Evolutionary conservation across 64 coral and sea anemone genomes (phyloP), one percentile per base, ranked within the genome.

Genomic region (Orbicella faveolata): DNA sequence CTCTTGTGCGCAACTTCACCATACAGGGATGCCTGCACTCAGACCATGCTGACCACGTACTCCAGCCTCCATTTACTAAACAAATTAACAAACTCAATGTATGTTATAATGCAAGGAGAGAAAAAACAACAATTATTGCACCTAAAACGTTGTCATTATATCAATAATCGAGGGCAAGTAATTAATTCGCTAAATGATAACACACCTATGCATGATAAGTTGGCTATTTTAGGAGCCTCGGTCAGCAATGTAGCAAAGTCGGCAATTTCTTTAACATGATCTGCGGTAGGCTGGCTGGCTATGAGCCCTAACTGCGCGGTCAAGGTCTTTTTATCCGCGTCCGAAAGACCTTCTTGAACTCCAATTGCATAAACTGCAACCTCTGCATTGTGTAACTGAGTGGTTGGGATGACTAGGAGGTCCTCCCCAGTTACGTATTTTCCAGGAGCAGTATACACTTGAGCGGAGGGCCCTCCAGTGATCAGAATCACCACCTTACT

Each of bases 401-500:
- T 44, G 0, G 84, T 52, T 20, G 90, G 90, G 16, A 25, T 16
- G 25, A 80, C 89, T 4, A 96, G 34, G 13, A 96, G 87, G 66
- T 96, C 95, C 1, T 77, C 81, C 39, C 90, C 95, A 26, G 87
- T 90, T 73, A 96, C 83, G 73, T 88, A 87, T 65, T 87, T 81
- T 66, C 9, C 41, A 39, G 87, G 55, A 77, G 62, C 87, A 30
- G 88, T 78, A 81, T 77, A 96, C 36, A 96, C 52, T 34, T 90
- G 92, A 0, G 89, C 81, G 2, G 91, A 94, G 21, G 87, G 82
- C 18, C 76, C 95, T 53, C 92, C 91, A 7, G 90, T 90, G 11
- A 96, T 53, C 23, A 96, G 89, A 34, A 96, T 75, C 14, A 44
- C 76, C 18, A 96, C 95, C 82, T 89, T 89, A 62, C 88, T 94